These are phyloP conservation scores for Poeciliopsis paucimaculata DNA, from an alignment of 2,797 vertebrate species.

Conservation along the genomic window DNA sequence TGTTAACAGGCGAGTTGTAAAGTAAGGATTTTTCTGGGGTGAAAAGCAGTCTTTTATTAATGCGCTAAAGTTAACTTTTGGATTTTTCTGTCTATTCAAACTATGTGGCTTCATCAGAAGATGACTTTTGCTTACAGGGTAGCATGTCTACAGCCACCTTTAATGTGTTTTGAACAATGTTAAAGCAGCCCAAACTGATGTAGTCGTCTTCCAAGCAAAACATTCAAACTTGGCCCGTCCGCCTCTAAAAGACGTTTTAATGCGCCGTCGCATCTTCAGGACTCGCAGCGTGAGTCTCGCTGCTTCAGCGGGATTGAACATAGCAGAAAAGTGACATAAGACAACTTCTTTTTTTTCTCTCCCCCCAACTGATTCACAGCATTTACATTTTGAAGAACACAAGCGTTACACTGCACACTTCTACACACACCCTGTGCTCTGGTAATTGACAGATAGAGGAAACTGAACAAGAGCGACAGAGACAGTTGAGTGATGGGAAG, in stretches of 20 bases:
- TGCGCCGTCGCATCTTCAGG: background rate
- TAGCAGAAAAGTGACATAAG: background rate
- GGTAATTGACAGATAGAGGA: constrained; percentile 4
- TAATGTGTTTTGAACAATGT: background rate
- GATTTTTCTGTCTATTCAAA: too few species aligned
- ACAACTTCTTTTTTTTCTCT: background rate
- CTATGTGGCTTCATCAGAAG: too few species aligned
- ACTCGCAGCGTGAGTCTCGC: background rate
- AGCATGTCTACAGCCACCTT: background rate
- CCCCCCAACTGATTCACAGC: background rate
- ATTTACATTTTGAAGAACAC: constrained; percentile 6
- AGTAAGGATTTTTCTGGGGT: background rate
- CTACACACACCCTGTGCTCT: background rate
- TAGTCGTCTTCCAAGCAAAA: background rate
- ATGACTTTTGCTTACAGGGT: too few species aligned
- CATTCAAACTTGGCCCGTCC: background rate
- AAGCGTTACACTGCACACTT: background rate
- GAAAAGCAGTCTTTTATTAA: too few species aligned
- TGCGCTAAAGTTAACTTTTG: too few species aligned
- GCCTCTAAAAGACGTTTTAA: background rate
- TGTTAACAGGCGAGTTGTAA: too few species aligned
- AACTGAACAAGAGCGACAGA: background rate
- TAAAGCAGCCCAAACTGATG: background rate
- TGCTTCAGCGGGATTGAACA: background rate
- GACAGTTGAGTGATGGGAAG: background rate